A percentile compares a stretch with the other conserved stretches of the same genome.
Evolutionary conservation across 2,888 invertebrate species (phyloP).

Genomic region (Cataglyphis albicans): DNA sequence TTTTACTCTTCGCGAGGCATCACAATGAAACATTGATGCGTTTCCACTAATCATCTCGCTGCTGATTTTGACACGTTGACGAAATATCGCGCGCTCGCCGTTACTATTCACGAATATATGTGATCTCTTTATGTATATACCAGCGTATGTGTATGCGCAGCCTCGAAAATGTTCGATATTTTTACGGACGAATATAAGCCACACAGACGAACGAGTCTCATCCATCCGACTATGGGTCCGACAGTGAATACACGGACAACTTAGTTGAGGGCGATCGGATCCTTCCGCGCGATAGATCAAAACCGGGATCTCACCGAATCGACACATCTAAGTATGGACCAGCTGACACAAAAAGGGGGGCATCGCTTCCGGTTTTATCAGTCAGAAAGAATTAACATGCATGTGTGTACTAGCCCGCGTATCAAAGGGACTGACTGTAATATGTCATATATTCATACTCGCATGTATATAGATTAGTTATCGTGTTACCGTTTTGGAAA

Average conservation of each 20-base stretch:
- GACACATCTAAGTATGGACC: conserved; percentile 67
- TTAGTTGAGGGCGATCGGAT: conserved; percentile 63
- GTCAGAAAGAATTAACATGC: conserved; percentile 76
- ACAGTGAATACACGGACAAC: conserved; percentile 40
- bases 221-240: conserved; percentile 64
- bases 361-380: conserved; percentile 74
- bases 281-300: conserved; percentile 77
- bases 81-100: not conserved
- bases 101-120: not conserved
- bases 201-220: conserved; percentile 53
- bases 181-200: conserved; percentile 58
- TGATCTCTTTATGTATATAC: not conserved
- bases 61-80: not conserved
- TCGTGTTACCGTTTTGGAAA: not conserved
- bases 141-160: not conserved
- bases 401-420: conserved; percentile 57
- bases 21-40: not conserved
- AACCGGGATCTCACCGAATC: conserved; percentile 70
- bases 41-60: not conserved
- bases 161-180: conserved; percentile 46
- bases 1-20: not conserved
- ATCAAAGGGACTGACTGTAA: conserved; percentile 61
- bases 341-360: conserved; percentile 74
- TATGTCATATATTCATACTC: not conserved
- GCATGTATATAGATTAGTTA: not conserved